Base-by-base conservation (phyloP, 2,113 vertebrate species). In the Agelaius tricolor region DNA sequence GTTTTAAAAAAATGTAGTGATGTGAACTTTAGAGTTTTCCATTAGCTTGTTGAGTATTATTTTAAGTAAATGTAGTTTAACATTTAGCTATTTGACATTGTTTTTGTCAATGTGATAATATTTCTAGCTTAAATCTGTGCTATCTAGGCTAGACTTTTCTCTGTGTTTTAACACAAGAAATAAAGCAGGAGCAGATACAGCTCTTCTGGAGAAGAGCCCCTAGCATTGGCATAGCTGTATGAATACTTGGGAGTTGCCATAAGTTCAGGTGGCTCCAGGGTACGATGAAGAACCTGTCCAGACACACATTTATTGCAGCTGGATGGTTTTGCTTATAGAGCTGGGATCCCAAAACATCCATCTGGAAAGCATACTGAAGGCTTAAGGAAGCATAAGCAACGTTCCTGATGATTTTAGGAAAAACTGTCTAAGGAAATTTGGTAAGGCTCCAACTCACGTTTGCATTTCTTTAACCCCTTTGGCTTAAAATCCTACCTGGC, bases 321-420 rank as follows among this genome's bases (percentile, higher is more conserved):
- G 88, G 43, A 77, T 84, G 72, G 61, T 84, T 95, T 92, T 90
- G 75, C 90, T 94, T 89, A 84, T 75, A 92, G 95, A 86, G 63
- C 46, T 86, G 59, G 52, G 68, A 94, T 93, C 86, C 83, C 68
- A 92, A 84, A 95, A 93, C 76, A 80, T 71, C 78, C 90, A 93
- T 92, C 92, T 94, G 95, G 95, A 93, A 95, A 94, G 63, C 72
- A 88, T 51, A 67, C 59, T 69, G 68, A 67, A 88, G 84, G 86
- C 52, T 90, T 80, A 63, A 89, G 86, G 92, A 94, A 81, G 79
- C 55, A 89, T 84, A 93, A 93, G 84, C 68, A 90, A 72, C 1
- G 1, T 66, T 92, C 68, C 72, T 81, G 46, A 92, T 85, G 43
- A 80, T 90, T 90, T 71, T 31, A 51, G 63, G 72, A 92, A 91